Conservation (phyloP, 2,113 vertebrate species). For the Cisticola juncidis region DNA sequence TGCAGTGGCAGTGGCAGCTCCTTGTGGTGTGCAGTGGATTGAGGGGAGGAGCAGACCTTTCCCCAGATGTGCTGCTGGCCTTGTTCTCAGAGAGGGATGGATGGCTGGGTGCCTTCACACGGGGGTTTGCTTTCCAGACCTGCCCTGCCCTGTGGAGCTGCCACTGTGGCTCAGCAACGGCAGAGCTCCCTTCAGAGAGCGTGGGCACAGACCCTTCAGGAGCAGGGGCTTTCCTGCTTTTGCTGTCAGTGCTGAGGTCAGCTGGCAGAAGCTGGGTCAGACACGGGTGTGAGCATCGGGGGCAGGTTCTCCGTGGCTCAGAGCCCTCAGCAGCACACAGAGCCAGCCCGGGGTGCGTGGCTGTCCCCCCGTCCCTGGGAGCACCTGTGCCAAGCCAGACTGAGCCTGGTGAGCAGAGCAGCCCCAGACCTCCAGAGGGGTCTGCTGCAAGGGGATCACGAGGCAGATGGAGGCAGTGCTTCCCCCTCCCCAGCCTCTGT, state of each 20-base stretch:
- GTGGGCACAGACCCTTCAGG: background rate
- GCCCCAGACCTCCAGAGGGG: background rate
- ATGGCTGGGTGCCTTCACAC: background rate
- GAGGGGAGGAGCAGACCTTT: background rate
- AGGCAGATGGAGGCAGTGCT: background rate
- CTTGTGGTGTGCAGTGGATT: background rate
- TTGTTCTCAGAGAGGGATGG: background rate
- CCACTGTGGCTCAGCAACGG: fast-evolving
- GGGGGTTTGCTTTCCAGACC: background rate
- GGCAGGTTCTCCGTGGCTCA: background rate
- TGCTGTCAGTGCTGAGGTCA: background rate
- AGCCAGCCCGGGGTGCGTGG: background rate
- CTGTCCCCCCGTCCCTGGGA: background rate
- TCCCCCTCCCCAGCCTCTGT: fast-evolving
- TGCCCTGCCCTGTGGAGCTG: fast-evolving
- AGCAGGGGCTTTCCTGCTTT: background rate
- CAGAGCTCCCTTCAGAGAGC: background rate
- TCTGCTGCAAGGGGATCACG: background rate
- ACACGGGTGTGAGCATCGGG: background rate
- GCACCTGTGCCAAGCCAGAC: background rate
- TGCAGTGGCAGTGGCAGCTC: background rate
- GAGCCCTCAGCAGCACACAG: fast-evolving
- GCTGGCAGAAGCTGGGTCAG: background rate
- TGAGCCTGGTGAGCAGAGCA: background rate
- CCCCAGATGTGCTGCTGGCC: background rate